Conservation (phyloP, 1,140 invertebrate genomes). For the Diploscapter pachys region DNA sequence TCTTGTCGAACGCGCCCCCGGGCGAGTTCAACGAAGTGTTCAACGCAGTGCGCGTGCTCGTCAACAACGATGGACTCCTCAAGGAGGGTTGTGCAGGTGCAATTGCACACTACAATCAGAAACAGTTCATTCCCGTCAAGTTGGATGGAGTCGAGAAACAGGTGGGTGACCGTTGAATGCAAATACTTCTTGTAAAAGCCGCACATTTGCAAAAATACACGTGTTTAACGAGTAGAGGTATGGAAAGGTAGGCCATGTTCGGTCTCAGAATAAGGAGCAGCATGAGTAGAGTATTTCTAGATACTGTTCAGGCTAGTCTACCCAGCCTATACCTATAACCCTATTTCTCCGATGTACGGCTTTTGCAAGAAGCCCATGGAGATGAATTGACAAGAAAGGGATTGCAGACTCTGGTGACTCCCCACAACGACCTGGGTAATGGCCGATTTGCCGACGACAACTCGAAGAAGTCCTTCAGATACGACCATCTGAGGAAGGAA, state of each 20-base stretch:
- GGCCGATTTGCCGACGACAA: constrained; percentile 89
- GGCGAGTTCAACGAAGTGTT: constrained; percentile 99
- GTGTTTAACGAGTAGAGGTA: too few relatives aligned
- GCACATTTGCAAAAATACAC: too few relatives aligned
- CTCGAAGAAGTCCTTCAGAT: constrained; percentile 72
- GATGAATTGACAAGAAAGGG: too few relatives aligned
- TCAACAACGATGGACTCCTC: constrained; percentile 90
- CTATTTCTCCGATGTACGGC: too few relatives aligned
- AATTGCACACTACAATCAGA: constrained; percentile 96
- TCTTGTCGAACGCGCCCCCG: constrained; percentile 94
- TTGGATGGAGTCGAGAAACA: constrained; percentile 80
- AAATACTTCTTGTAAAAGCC: neutral
- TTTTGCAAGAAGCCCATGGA: too few relatives aligned
- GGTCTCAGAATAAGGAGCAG: too few relatives aligned
- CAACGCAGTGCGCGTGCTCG: constrained; percentile 90
- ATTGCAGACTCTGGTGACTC: constrained; percentile 78
- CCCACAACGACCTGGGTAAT: constrained; percentile 87
- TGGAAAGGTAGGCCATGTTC: too few relatives aligned
- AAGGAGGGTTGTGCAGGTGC: constrained; percentile 76
- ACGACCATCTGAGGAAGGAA: constrained; percentile 92
- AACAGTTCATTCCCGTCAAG: constrained; percentile 93
- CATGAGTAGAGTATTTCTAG: too few relatives aligned
- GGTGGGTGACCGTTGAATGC: constrained; percentile 46
- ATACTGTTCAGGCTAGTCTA: too few relatives aligned
- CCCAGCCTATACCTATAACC: too few relatives aligned